These are phyloP conservation scores for Parnassius apollo DNA, from an alignment of 2,888 invertebrate species.

Conservation along the genomic window DNA sequence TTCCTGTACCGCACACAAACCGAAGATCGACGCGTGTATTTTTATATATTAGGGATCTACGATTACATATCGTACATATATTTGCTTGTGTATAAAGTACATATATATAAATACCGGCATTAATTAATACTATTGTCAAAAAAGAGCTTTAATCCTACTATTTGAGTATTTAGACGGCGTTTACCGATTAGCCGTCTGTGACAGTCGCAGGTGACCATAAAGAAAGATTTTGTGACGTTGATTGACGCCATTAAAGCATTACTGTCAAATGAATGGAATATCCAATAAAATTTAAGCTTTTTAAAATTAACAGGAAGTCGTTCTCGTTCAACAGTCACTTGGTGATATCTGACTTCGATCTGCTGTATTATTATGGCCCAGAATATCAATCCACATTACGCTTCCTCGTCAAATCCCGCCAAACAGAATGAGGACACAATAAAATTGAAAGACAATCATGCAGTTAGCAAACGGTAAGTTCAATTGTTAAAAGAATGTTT, in stretches of 20 bases:
- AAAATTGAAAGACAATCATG: slow-evolving; percentile 90
- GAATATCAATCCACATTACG: slow-evolving; percentile 91
- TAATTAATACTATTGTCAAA: too few relatives aligned
- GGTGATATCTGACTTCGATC: slow-evolving; percentile 55
- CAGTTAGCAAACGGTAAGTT: slow-evolving; percentile 93
- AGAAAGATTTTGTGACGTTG: slow-evolving; percentile 18
- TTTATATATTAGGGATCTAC: too few relatives aligned
- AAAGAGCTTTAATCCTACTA: too few relatives aligned
- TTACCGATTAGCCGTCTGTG: neutral
- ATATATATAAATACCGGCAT: too few relatives aligned
- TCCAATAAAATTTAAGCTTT: slow-evolving; percentile 77
- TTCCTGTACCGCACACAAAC: too few relatives aligned
- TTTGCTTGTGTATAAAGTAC: too few relatives aligned
- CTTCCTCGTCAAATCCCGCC: slow-evolving; percentile 85
- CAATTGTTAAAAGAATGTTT: slow-evolving; percentile 27
- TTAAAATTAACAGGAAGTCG: slow-evolving; percentile 76
- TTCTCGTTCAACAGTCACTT: slow-evolving; percentile 68
- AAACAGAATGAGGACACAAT: slow-evolving; percentile 92
- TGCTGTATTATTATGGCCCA: slow-evolving; percentile 86
- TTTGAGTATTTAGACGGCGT: slow-evolving; percentile 9
- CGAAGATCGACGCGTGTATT: too few relatives aligned
- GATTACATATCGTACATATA: too few relatives aligned
- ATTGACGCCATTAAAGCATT: slow-evolving; percentile 64
- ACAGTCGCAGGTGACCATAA: too few relatives aligned
- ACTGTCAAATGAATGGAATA: slow-evolving; percentile 65